These are phyloP conservation scores for Drosophila formosana DNA, from an alignment of 2,888 invertebrate species.

Conservation along the genomic window DNA sequence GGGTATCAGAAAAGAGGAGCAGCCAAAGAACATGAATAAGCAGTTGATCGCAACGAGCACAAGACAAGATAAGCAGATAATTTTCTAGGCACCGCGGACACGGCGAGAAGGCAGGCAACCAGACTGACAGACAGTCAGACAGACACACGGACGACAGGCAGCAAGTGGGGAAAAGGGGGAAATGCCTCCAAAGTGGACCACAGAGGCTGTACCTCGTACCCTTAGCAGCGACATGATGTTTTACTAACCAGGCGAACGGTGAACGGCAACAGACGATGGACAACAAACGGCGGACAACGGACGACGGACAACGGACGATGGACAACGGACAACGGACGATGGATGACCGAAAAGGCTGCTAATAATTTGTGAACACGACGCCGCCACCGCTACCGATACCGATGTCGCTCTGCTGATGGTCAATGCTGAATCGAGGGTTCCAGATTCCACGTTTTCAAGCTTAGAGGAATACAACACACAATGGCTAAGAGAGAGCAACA, in stretches of 20 bases:
- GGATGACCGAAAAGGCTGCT: constrained; percentile 62
- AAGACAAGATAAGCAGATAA: constrained; percentile 83
- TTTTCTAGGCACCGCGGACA: constrained; percentile 69
- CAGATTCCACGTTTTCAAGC: constrained; percentile 22
- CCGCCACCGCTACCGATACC: constrained; percentile 48
- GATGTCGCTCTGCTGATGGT: not conserved
- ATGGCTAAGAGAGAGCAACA: too few species aligned
- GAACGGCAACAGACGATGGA: constrained; percentile 29
- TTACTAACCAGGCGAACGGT: constrained; percentile 80
- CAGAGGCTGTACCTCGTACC: constrained; percentile 77
- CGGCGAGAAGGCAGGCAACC: constrained; percentile 44
- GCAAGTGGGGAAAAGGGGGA: constrained; percentile 25
- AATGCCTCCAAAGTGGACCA: constrained; percentile 80
- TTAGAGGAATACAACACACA: constrained; percentile 34
- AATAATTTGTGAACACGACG: constrained; percentile 79
- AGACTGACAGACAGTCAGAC: constrained; percentile 6
- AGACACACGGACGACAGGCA: constrained; percentile 3
- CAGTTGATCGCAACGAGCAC: constrained; percentile 80
- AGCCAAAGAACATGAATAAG: constrained; percentile 81
- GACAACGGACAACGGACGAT: constrained; percentile 16
- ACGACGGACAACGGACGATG: constrained; percentile 18
- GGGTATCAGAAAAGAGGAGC: constrained; percentile 51
- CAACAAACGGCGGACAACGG: constrained; percentile 35
- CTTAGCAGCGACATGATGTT: constrained; percentile 82
- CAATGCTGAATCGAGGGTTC: constrained; percentile 21